phyloP scores from a whole-genome alignment of 35 echinoderm and acorn worm genomes.

The Ophiothrix spiculata region DNA sequence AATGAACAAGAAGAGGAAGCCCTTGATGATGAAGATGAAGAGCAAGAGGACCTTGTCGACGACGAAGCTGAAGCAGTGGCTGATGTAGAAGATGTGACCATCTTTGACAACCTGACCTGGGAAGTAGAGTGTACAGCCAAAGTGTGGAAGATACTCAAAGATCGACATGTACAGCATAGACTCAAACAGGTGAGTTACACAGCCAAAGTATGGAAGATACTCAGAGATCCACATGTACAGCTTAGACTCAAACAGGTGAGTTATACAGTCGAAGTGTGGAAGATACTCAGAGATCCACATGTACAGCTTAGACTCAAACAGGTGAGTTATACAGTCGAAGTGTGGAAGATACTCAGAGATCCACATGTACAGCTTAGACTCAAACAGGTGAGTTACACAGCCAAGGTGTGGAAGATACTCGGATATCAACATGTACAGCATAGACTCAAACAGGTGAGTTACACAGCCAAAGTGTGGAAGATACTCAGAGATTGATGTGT shows the following conservation, averaged over 20 bases:
- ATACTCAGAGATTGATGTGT: too few relatives aligned
- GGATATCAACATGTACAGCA: neutral
- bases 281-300: conserved; percentile 15
- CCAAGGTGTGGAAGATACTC: conserved; percentile 21
- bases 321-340: too few relatives aligned
- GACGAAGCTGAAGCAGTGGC: neutral
- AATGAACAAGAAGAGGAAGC: too few relatives aligned
- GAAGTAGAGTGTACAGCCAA: conserved; percentile 56
- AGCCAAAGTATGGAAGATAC: conserved; percentile 26
- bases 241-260: conserved; percentile 20
- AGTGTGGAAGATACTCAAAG: conserved; percentile 25
- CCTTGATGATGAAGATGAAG: conserved; percentile 35
- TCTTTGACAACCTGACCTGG: conserved; percentile 56
- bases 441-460: conserved; percentile 9
- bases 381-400: conserved; percentile 27
- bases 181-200: conserved; percentile 8
- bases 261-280: too few relatives aligned
- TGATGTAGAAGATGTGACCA: conserved; percentile 14
- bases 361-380: conserved; percentile 14
- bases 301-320: conserved; percentile 22
- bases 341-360: conserved; percentile 23
- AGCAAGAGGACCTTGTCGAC: neutral
- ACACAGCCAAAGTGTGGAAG: too few relatives aligned
- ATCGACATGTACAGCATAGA: conserved; percentile 16
- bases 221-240: conserved; percentile 15